phyloP scores from a whole-genome alignment of 2,113 vertebrate species.

The Alligator mississippiensis region DNA sequence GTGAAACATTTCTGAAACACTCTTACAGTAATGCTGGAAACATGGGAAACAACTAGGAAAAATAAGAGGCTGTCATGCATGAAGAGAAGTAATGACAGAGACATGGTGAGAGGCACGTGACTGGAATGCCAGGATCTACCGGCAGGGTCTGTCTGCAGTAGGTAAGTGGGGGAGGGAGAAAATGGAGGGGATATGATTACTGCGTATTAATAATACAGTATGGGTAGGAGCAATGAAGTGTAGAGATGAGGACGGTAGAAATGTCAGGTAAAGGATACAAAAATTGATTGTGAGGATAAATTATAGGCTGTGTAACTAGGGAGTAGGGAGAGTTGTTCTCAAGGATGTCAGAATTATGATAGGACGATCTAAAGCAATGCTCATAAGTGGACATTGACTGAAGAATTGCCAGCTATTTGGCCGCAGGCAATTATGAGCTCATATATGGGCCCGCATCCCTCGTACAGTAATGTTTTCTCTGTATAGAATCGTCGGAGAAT shows the following conservation, averaged over 20 bases:
- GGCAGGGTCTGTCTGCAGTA: neutral
- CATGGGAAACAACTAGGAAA: neutral
- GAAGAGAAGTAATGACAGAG: constrained; percentile 36
- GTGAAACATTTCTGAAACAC: constrained; percentile 17
- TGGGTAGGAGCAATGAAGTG: neutral
- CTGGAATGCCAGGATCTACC: neutral
- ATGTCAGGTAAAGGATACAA: neutral
- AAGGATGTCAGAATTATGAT: fast-evolving
- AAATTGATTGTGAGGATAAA: neutral
- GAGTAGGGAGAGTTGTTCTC: neutral
- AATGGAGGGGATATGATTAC: neutral
- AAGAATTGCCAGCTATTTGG: fast-evolving
- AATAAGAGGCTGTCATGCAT: constrained; percentile 38
- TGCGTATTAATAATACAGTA: fast-evolving
- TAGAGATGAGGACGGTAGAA: neutral
- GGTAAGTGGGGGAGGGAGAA: neutral
- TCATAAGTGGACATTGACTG: neutral
- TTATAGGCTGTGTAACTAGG: neutral
- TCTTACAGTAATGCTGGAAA: neutral
- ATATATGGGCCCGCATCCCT: neutral
- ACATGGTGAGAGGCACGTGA: neutral
- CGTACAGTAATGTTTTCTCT: neutral
- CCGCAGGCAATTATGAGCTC: neutral
- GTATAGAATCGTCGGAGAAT: no score
- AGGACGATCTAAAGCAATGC: neutral